These are phyloP conservation scores for Sphyrna mokarran DNA, from an alignment of 2,113 vertebrate genomes.

Conservation along the genomic window DNA sequence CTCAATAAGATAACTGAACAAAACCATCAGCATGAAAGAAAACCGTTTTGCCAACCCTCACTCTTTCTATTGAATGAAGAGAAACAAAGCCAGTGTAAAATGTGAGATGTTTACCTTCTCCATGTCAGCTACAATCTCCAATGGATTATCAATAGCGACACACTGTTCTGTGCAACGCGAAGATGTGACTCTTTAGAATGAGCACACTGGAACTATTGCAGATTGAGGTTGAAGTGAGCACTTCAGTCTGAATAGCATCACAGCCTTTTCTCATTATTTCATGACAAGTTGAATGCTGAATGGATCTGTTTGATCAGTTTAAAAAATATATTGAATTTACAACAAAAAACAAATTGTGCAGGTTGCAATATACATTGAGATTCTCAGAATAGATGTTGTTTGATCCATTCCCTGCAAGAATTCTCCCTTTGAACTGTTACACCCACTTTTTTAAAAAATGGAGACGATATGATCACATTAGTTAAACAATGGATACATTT, in stretches of 20 bases:
- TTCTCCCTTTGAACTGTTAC: background rate
- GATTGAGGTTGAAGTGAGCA: background rate
- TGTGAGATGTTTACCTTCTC: background rate
- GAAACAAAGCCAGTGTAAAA: background rate
- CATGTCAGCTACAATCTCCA: background rate
- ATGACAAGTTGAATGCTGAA: background rate
- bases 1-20: background rate
- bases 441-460: background rate
- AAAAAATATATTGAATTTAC: background rate
- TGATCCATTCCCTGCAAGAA: background rate
- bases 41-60: background rate
- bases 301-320: background rate
- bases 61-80: background rate
- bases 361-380: background rate
- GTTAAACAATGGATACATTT: background rate
- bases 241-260: background rate
- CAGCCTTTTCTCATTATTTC: background rate
- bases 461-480: background rate
- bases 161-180: background rate
- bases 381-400: background rate
- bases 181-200: background rate
- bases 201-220: background rate
- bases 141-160: background rate
- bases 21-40: background rate
- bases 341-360: background rate